Evolutionary conservation across 2,888 invertebrate genomes (phyloP), one percentile per base, ranked within the genome.

Genomic region (Thera obeliscata): DNA sequence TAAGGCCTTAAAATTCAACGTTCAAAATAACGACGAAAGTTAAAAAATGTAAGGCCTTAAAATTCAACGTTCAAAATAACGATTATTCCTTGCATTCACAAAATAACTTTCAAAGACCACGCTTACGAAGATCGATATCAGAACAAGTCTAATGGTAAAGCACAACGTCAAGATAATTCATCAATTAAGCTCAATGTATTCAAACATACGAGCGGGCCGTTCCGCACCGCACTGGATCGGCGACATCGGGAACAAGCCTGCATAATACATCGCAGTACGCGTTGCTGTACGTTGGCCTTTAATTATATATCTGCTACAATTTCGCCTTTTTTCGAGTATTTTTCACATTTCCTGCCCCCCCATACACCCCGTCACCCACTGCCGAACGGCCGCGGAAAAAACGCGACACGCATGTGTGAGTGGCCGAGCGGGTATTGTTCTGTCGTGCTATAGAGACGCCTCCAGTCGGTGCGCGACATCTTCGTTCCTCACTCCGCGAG

Each of bases 251-350:
- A 84, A 82, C 87, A 84, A 78, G 82, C 82, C 86, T 93, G 93
- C 93, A 93, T 93, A 92, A 93, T 91, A 93, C 92, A 93, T 93
- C 87, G 89, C 84, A 78, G 82, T 85, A 85, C 90, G 87, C 84
- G 88, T 84, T 85, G 82, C 90, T 90, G 90, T 91, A 92, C 90
- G 88, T 85, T 81, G 87, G 90, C 85, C 92, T 93, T 93, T 93
- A 93, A 93, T 93, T 93, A 93, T 93, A 93, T 93, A 93, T 93
- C 93, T 93, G 93, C 92, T 92, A 93, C 93, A 93, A 93, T 93
- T 93, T 93, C 89, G 90, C 89, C 91, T 93, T 94, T 94, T 94
- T 94, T 94, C 91, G 93, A 93, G 93, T 94, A 93, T 94, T 94
- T 94, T 94, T 94, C 94, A 93, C 94, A 93, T 93, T 93, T 93